A percentile compares a stretch with the other conserved stretches of the same genome.
These are phyloP conservation scores for Lepus oiostolus DNA, from an alignment of 2,797 vertebrate genomes.

Conservation along the genomic window DNA sequence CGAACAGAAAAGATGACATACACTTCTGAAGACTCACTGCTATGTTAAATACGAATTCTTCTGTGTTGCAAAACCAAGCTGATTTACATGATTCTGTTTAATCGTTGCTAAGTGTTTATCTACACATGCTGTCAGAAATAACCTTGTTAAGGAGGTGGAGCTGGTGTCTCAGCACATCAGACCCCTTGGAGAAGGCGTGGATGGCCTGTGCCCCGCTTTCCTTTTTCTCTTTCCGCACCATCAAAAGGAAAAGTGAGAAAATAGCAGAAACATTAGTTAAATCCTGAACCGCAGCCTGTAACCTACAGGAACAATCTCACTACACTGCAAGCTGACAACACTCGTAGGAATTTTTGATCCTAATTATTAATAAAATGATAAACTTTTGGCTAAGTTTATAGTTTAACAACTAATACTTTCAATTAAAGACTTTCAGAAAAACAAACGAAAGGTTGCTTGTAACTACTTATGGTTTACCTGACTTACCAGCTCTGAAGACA, in stretches of 20 bases:
- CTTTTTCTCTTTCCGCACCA: slow-evolving; percentile 95
- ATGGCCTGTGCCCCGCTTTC: slow-evolving; percentile 94
- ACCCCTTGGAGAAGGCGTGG: slow-evolving; percentile 93
- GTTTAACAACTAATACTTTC: slow-evolving; percentile 85
- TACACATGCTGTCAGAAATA: slow-evolving; percentile 97
- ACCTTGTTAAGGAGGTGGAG: slow-evolving; percentile 96
- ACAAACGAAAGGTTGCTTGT: slow-evolving; percentile 85
- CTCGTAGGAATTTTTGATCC: slow-evolving; percentile 83
- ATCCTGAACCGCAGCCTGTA: slow-evolving; percentile 86
- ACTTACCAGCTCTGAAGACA: slow-evolving; percentile 91
- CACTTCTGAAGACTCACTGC: slow-evolving; percentile 66
- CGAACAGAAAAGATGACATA: slow-evolving; percentile 68
- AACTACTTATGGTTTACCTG: slow-evolving; percentile 88
- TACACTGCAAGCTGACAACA: slow-evolving; percentile 90
- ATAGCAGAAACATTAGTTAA: slow-evolving; percentile 96
- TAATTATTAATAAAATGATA: slow-evolving; percentile 83
- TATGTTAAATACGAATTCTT: slow-evolving; percentile 82
- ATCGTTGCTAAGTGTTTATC: slow-evolving; percentile 92
- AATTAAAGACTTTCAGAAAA: slow-evolving; percentile 85
- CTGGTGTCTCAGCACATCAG: slow-evolving; percentile 95
- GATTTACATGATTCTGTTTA: slow-evolving; percentile 87
- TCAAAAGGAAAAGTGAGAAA: slow-evolving; percentile 96
- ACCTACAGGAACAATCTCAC: slow-evolving; percentile 91
- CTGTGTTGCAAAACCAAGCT: slow-evolving; percentile 82
- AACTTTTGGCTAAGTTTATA: slow-evolving; percentile 76